Base-by-base conservation (phyloP, 2,113 vertebrate species). In the Burhinus bistriatus region DNA sequence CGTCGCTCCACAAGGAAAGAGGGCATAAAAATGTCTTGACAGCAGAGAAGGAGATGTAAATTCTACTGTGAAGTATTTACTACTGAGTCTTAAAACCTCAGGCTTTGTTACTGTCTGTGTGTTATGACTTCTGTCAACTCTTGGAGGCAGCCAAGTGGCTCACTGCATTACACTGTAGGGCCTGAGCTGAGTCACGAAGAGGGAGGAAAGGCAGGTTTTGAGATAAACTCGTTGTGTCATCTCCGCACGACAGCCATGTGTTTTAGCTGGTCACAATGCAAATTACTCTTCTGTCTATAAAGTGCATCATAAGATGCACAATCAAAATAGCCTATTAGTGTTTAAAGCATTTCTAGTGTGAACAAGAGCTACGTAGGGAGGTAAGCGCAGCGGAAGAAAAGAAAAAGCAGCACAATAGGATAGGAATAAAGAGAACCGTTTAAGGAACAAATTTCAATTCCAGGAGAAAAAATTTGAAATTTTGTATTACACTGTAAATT, bases 1-100 rank as follows among this genome's bases (percentile, higher is more conserved):
- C 2, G 0, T 15, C 0, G 1, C 47, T 49, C 13, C 2, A 4
- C 9, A 6, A 72, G 29, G 42, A 85, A 54, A 27, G n/a, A 83
- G 19, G 42, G 49, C 62, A 92, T 6, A 44, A 36, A 88, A 81
- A 62, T 14, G 26, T 30, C n/a, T 29, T 83, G 38, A 58, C 69
- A 64, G 34, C 52, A 19, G 25, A n/a, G 29, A 38, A 32, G 34
- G 22, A 79, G 18, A 54, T 66, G 49, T 40, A 71, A 58, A 59
- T 49, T 77, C 58, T 36, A 54, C 77, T 30, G 15, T 30, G 61
- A 69, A 72, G 20, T 26, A 72, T 66, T 61, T 25, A 55, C 54
- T 19, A n/a, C 21, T 58, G 64, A 69, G 17, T 30, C 62, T 82
- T 65, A 44, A 89, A 90, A 45, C 51, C 42, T 62, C 65, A 25